Percentiles rank a stretch among this genome's conserved stretches.
Evolutionary conservation across 2,113 vertebrate genomes (phyloP).

Genomic region (Muntiacus reevesi): DNA sequence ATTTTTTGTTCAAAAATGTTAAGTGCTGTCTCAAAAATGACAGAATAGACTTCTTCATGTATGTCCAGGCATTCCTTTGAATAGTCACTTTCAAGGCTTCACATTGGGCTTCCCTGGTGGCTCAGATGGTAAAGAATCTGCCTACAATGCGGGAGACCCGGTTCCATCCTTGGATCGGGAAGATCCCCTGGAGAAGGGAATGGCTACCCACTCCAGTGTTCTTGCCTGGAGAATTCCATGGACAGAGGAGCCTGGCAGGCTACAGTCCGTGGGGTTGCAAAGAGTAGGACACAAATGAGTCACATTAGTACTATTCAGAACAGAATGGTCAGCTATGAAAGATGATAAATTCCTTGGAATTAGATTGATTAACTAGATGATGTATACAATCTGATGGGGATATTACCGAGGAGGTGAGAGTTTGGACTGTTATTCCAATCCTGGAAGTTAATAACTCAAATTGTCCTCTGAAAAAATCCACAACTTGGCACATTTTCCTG

Average conservation of each 20-base stretch:
- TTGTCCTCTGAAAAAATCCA: not conserved
- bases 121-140: not conserved
- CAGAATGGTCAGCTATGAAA: not conserved
- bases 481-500: not conserved
- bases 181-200: not conserved
- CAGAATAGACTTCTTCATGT: not conserved
- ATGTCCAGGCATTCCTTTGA: not conserved
- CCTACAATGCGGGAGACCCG: rapidly evolving
- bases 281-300: not conserved
- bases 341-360: not conserved
- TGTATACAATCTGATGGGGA: not conserved
- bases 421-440: not conserved
- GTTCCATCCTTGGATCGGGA: not conserved
- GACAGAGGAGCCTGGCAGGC: not conserved
- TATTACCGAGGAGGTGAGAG: not conserved
- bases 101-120: not conserved
- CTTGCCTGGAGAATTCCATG: not conserved
- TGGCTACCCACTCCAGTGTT: not conserved
- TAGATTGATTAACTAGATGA: not conserved
- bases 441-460: not conserved
- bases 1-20: not conserved
- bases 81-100: not conserved
- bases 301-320: not conserved
- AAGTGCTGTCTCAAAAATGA: not conserved
- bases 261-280: not conserved